Percentiles rank a stretch among this genome's conserved stretches.
These are phyloP conservation scores for Ectropis crepuscularia DNA, from an alignment of 2,888 invertebrate genomes.

Conservation along the genomic window DNA sequence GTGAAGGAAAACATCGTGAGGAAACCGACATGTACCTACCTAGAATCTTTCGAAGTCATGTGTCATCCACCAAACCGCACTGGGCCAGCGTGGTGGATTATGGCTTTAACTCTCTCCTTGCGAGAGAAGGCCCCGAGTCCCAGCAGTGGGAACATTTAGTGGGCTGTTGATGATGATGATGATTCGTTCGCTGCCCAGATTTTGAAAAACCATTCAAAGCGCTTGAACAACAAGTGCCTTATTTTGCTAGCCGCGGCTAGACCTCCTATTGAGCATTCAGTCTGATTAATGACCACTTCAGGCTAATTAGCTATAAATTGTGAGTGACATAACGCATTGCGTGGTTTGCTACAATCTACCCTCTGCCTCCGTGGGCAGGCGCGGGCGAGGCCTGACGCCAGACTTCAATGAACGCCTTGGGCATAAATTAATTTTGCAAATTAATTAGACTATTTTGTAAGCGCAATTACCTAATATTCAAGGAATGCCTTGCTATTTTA, in stretches of 20 bases:
- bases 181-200: no score
- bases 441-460: not conserved
- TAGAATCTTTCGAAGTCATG: no score
- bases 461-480: not conserved
- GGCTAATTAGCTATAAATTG: slow-evolving; percentile 25
- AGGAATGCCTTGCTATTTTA: not conserved
- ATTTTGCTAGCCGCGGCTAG: not conserved
- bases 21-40: no score
- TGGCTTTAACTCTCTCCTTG: no score
- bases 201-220: no score
- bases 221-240: no score
- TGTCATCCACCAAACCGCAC: no score
- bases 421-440: not conserved
- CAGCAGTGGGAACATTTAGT: no score
- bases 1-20: no score
- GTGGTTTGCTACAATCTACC: slow-evolving; percentile 16
- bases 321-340: slow-evolving; percentile 14
- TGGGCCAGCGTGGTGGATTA: no score
- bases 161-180: no score
- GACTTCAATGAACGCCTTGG: slow-evolving; percentile 5
- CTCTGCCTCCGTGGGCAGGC: slow-evolving; percentile 7
- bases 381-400: slow-evolving; percentile 23
- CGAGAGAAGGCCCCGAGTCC: no score
- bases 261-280: slow-evolving; percentile 12
- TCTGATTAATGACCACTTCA: slow-evolving; percentile 18